These are phyloP conservation scores for Cataglyphis livida DNA, from an alignment of 2,888 invertebrate species.

Conservation along the genomic window DNA sequence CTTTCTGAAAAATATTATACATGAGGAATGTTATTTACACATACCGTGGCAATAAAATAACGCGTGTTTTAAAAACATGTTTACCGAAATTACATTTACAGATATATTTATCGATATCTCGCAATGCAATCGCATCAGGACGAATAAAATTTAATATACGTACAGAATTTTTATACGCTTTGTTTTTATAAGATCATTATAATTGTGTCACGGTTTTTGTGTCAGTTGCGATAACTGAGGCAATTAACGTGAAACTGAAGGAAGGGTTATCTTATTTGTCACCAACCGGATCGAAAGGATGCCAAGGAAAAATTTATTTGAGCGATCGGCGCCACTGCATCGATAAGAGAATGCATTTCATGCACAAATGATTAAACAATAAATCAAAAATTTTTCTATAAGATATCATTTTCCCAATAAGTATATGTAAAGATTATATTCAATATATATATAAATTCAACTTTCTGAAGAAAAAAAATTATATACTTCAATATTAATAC, in stretches of 20 bases:
- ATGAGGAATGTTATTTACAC: background rate
- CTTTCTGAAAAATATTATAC: background rate
- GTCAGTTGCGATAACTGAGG: conserved; percentile 44
- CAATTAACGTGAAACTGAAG: conserved; percentile 33
- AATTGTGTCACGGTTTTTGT: conserved; percentile 43
- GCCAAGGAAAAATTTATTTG: conserved; percentile 67
- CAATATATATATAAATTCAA: background rate
- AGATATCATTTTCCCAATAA: background rate
- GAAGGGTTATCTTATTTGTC: conserved; percentile 55
- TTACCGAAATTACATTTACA: conserved; percentile 3
- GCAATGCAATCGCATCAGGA: background rate
- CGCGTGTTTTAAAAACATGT: conserved; percentile 20
- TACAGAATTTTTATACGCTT: background rate
- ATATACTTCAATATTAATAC: background rate
- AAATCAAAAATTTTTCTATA: conserved; percentile 17
- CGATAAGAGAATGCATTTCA: conserved; percentile 26
- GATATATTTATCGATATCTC: conserved; percentile 19
- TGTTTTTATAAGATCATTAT: background rate
- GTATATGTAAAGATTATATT: background rate
- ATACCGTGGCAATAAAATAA: background rate
- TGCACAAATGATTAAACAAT: conserved; percentile 38
- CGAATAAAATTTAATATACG: background rate
- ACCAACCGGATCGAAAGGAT: conserved; percentile 55
- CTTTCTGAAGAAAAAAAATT: background rate
- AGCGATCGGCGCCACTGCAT: conserved; percentile 51